phyloP scores from a whole-genome alignment of 2,888 invertebrate species.

The Eubasilissa splendida region DNA sequence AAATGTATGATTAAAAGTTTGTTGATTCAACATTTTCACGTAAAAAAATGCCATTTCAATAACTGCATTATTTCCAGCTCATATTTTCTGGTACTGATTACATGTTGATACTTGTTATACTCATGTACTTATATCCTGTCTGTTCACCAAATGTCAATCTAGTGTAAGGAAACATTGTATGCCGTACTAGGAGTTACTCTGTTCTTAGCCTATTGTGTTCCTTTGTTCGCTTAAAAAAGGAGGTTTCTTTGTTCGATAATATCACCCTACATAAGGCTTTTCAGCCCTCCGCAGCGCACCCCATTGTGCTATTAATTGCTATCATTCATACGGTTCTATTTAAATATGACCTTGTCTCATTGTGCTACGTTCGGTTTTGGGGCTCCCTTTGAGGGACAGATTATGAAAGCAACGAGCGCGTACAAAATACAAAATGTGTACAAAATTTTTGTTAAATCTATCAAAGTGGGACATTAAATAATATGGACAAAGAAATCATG shows the following conservation, averaged over 20 bases:
- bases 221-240: constrained; percentile 26
- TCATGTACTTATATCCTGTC: not conserved
- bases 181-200: not conserved
- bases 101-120: not conserved
- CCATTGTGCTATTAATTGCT: constrained; percentile 33
- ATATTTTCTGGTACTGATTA: not conserved
- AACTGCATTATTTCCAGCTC: too few relatives aligned
- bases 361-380: constrained; percentile 3
- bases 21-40: too few relatives aligned
- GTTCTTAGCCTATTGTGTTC: constrained; percentile 28
- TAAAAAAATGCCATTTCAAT: too few relatives aligned
- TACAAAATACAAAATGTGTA: not conserved
- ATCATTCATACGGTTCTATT: constrained; percentile 34
- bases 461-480: too few relatives aligned
- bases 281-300: not conserved
- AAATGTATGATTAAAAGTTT: too few relatives aligned
- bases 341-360: constrained; percentile 23
- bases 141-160: constrained; percentile 31
- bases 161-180: not conserved
- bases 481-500: too few relatives aligned
- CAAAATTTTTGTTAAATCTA: not conserved
- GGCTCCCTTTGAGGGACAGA: not conserved
- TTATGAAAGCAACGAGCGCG: not conserved
- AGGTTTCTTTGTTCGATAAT: constrained; percentile 23
- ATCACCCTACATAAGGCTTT: constrained; percentile 3